These are phyloP conservation scores for Apaloderma vittatum DNA, from an alignment of 2,113 vertebrate genomes.

Conservation along the genomic window DNA sequence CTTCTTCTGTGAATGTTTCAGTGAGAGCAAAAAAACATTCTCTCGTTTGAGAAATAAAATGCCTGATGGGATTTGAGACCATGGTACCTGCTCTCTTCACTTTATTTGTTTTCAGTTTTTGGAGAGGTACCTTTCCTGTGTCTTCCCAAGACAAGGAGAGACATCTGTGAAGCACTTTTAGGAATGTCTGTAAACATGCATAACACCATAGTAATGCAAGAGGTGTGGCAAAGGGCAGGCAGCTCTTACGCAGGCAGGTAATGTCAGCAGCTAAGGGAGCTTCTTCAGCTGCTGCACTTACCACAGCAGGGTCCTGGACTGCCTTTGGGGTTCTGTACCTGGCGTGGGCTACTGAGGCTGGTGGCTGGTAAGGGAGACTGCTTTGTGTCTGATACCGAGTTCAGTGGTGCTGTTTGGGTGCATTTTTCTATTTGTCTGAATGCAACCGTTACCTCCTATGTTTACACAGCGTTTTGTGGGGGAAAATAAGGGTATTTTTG, in stretches of 20 bases:
- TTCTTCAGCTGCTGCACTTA: neutral
- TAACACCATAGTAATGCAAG: neutral
- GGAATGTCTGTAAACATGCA: neutral
- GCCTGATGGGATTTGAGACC: neutral
- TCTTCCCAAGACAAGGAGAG: neutral
- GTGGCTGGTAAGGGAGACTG: neutral
- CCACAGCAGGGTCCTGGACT: rapidly evolving
- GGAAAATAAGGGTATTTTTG: slow-evolving; percentile 53
- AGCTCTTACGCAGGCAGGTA: neutral
- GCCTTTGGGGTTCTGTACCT: neutral
- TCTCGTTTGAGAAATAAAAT: neutral
- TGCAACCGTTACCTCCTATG: neutral
- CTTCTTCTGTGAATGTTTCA: neutral
- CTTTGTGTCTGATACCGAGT: rapidly evolving
- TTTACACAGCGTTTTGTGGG: neutral
- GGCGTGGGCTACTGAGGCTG: rapidly evolving
- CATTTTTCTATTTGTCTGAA: neutral
- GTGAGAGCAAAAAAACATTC: neutral
- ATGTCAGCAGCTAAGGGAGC: neutral
- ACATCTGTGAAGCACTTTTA: neutral
- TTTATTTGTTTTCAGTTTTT: neutral
- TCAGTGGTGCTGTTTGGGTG: neutral
- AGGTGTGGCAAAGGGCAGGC: neutral
- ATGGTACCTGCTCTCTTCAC: rapidly evolving
- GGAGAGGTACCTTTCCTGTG: neutral